phyloP scores from a whole-genome alignment of 2,113 vertebrate species.

The cattle (Bos taurus) region DNA sequence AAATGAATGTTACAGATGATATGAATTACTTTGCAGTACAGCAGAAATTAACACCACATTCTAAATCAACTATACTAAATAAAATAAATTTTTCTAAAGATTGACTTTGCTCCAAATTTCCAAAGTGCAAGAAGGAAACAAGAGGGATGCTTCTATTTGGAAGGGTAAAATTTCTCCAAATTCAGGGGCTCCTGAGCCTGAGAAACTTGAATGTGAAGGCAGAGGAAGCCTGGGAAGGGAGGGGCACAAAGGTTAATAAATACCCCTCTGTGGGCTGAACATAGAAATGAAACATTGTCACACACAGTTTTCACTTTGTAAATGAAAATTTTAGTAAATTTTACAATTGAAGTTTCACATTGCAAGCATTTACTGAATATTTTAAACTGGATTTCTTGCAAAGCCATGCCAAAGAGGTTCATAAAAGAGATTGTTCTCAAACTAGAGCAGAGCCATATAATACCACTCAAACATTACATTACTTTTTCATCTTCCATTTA shows the following conservation, averaged over 20 bases:
- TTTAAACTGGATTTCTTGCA: neutral
- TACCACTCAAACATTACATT: neutral
- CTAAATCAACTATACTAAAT: neutral
- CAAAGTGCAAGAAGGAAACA: neutral
- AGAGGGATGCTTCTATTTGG: neutral
- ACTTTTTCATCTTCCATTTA: neutral
- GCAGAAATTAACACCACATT: neutral
- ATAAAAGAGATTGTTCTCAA: constrained; percentile 31
- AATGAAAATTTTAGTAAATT: neutral
- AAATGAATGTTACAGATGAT: neutral
- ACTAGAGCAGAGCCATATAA: neutral
- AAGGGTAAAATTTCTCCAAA: neutral
- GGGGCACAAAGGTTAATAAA: neutral
- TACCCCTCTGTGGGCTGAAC: neutral
- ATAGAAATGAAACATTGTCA: neutral
- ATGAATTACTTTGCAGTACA: neutral
- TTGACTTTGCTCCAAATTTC: neutral
- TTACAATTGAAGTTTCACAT: neutral
- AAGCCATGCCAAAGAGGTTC: neutral
- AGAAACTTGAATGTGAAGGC: neutral
- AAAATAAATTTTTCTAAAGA: neutral
- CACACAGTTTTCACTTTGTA: neutral
- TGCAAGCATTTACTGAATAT: neutral
- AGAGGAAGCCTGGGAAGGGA: neutral
- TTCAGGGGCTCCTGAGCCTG: neutral